Base-by-base conservation (phyloP, 2,888 invertebrate genomes). In the Apodemia duryi region DNA sequence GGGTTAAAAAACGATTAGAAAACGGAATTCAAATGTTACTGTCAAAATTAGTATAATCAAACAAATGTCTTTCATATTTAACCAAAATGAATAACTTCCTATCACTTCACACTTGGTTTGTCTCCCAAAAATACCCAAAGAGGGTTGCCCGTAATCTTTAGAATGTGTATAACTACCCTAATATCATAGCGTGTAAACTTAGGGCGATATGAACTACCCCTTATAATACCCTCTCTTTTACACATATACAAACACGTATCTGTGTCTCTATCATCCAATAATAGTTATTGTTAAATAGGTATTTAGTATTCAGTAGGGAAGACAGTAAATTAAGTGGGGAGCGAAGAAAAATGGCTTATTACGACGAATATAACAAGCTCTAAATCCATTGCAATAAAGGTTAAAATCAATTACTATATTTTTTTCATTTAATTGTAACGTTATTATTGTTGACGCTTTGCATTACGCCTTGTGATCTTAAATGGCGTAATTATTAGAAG, bases 221-320 rank as follows among this genome's bases (percentile, higher is more conserved):
- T 68, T 67, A 62, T 51, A 66, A 49, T 13, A 63, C 65, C 68
- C 4, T 84, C 87, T 72, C 81, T 77, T 68, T 87, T 78, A 29
- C 73, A 69, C 84, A 28, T 29, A 38, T 5, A 1, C 13, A n/a
- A 6, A 13, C 51, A 64, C 76, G 77, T 67, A 6, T 46, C 66
- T 61, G 2, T 83, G 80, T 68, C 78, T 72, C 52, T 83, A 79
- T 70, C 67, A 67, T 57, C 13, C 78, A 70, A 64, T 72, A 80
- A 84, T 86, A 86, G 84, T 84, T 82, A 77, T 76, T 81, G 86
- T 87, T 89, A 90, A 91, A 90, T 90, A 90, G 88, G 87, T 86
- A 86, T 91, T 91, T 91, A 90, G 90, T 89, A 91, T 90, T 91
- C 91, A 80, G 84, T 84, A 88, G 89, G 91, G 91, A 83, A 84